Percentiles rank a stretch among this genome's conserved stretches.
Evolutionary conservation across 2,888 invertebrate genomes (phyloP).

Genomic region (Archips xylosteana): DNA sequence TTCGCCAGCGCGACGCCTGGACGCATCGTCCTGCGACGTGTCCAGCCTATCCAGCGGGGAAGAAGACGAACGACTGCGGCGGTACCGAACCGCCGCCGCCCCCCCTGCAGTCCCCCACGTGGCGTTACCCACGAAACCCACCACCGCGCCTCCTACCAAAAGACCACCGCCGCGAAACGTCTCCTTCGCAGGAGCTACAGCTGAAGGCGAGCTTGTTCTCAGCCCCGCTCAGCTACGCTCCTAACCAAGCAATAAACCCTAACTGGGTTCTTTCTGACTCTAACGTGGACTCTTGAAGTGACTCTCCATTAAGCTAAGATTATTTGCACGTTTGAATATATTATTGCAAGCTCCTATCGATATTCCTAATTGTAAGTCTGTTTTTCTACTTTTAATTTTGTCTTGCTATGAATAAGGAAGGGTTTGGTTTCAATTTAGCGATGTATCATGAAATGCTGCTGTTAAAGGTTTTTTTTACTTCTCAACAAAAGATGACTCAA

Average conservation of each 20-base stretch:
- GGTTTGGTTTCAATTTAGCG: constrained; percentile 41
- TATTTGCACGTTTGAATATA: constrained; percentile 80
- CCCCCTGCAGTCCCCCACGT: constrained; percentile 47
- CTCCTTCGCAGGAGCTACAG: constrained; percentile 75
- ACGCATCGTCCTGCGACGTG: constrained; percentile 80
- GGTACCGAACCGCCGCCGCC: constrained; percentile 71
- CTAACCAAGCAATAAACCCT: constrained; percentile 76
- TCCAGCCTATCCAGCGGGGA: constrained; percentile 83
- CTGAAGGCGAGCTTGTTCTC: constrained; percentile 86
- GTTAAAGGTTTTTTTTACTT: not conserved
- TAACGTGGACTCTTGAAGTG: constrained; percentile 67
- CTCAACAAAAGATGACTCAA: not conserved
- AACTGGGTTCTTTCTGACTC: constrained; percentile 60
- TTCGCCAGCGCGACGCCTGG: constrained; percentile 79
- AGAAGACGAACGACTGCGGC: constrained; percentile 80
- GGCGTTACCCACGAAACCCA: constrained; percentile 46
- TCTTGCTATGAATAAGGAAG: constrained; percentile 48
- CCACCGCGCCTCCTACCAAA: constrained; percentile 52
- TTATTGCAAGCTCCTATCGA: constrained; percentile 68
- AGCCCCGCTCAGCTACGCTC: constrained; percentile 87
- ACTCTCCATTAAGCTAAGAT: constrained; percentile 67
- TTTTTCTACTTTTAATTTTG: constrained; percentile 62
- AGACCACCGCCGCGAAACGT: constrained; percentile 78
- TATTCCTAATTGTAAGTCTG: constrained; percentile 64
- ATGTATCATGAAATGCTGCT: constrained; percentile 15